Evolutionary conservation across 2,113 vertebrate species (phyloP).

Genomic region (Lagopus muta): DNA sequence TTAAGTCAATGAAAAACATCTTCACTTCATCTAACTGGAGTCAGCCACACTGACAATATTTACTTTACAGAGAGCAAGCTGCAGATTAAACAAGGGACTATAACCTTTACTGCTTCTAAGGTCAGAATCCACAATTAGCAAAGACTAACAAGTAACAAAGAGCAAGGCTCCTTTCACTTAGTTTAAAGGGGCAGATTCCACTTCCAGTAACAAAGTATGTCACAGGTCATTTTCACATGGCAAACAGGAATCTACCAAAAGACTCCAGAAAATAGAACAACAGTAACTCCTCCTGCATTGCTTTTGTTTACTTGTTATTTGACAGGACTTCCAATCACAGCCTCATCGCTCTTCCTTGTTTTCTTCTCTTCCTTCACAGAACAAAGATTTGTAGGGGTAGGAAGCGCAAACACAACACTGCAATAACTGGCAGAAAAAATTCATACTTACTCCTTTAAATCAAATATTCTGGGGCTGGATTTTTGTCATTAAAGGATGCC

Average conservation of each 20-base stretch:
- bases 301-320: neutral
- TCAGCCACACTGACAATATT: neutral
- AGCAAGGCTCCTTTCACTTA: neutral
- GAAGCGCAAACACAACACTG: neutral
- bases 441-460: neutral
- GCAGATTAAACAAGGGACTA: neutral
- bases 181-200: neutral
- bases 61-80: constrained; percentile 4
- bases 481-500: neutral
- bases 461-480: neutral
- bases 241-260: neutral
- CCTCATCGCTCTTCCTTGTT: neutral
- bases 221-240: neutral
- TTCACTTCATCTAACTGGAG: neutral
- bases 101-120: neutral
- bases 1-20: neutral
- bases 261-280: neutral
- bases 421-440: neutral
- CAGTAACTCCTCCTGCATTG: neutral
- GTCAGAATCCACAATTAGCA: neutral
- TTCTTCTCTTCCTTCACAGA: neutral
- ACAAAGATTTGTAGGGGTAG: neutral
- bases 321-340: neutral
- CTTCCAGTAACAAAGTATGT: neutral
- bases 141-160: neutral